Evolutionary conservation across 2,888 invertebrate species (phyloP).

Genomic region (Gymnosoma rotundatum): DNA sequence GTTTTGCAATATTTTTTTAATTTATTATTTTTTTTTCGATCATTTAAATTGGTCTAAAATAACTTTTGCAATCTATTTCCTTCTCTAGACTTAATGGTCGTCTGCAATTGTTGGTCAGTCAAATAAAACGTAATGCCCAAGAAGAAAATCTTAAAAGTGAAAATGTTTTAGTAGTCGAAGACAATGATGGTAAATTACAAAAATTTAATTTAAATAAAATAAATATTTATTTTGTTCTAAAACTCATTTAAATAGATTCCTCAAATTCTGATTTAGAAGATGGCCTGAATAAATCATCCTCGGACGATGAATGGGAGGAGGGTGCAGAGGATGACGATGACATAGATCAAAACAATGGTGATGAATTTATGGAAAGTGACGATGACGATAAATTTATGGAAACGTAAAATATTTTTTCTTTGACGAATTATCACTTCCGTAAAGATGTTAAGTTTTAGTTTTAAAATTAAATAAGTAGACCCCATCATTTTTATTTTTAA

Average conservation of each 20-base stretch:
- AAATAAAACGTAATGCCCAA: constrained; percentile 80
- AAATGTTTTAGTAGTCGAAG: constrained; percentile 78
- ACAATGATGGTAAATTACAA: constrained; percentile 75
- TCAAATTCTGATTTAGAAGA: constrained; percentile 75
- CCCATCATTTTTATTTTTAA: neutral
- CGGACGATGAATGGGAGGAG: constrained; percentile 76
- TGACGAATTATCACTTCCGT: neutral
- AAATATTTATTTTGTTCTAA: neutral
- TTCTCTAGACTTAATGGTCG: constrained; percentile 79
- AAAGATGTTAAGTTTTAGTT: no score
- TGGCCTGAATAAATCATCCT: constrained; percentile 71
- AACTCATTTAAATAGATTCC: constrained; percentile 71
- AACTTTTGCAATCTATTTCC: neutral
- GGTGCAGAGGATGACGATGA: constrained; percentile 74
- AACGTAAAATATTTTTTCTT: constrained; percentile 60
- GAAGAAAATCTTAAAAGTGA: constrained; percentile 78
- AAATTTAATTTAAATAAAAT: neutral
- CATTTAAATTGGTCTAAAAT: neutral
- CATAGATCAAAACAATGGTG: constrained; percentile 66
- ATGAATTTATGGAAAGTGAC: constrained; percentile 64
- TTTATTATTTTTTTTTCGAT: constrained; percentile 44
- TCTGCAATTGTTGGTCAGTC: constrained; percentile 79
- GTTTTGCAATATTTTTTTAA: no score
- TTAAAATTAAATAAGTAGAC: no score
- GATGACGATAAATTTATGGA: constrained; percentile 69